Evolutionary conservation across 2,888 invertebrate genomes (phyloP), one percentile per base, ranked within the genome.

Genomic region (Melanostoma mellinum): DNA sequence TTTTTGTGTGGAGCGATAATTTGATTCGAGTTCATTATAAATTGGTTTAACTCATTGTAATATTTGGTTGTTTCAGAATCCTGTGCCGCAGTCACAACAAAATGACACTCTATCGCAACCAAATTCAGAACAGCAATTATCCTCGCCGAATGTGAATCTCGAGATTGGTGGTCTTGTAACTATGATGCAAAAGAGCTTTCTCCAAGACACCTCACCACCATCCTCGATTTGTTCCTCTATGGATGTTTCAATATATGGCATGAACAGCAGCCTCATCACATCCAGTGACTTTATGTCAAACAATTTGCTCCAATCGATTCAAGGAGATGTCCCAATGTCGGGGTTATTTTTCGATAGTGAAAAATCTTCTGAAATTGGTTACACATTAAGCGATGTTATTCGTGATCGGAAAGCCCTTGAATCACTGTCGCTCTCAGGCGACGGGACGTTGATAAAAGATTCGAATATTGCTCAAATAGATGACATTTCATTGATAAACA

Each of bases 101-200:
- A 80, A 65, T 65, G 75, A 46, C 52, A 40, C 56, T 20, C 33
- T 33, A 5, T 8, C 58, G 50, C 77, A 85, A n/a, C 76, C 74
- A 10, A 81, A 86, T 71, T 82, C 82, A 48, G 67, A 71, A 20
- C 81, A 72, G 33, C 68, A 68, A 33, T 30, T 20, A n/a, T 10
- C 9, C 46, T 36, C 68, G 6, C 81, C 87, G 8, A 88, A 89
- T 87, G 85, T 90, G 8, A 89, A 90, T 85, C 55, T 91, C 53
- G 89, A 90, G 88, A 90, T 91, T 55, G 91, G 91, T 35, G 91
- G 91, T 8, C 87, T 91, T 71, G 91, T 91, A 48, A 91, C 91
- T 40, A 90, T 88, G 40, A 89, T 91, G 89, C 89, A 91, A 74
- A 89, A 89, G 86, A 91, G 90, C 60, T 90, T 90, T 86, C 87